Evolutionary conservation across 2,888 invertebrate species (phyloP).

Genomic region (Galerucella pusilla): DNA sequence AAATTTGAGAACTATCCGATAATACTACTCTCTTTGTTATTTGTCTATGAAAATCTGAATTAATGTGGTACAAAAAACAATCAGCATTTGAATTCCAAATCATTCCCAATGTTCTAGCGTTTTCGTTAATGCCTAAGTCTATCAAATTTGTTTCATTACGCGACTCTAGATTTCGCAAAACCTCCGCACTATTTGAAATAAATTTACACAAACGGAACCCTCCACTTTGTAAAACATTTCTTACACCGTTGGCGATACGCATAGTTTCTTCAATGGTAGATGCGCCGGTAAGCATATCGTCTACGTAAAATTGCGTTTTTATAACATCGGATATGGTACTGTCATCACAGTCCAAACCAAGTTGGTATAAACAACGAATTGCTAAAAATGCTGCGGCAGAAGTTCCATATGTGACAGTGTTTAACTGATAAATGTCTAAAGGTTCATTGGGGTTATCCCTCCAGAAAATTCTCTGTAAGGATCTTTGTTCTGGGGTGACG

Average conservation of each 20-base stretch:
- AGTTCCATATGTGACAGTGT: constrained; percentile 28
- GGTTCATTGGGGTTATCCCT: constrained; percentile 11
- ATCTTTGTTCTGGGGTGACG: neutral
- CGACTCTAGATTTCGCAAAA: constrained; percentile 12
- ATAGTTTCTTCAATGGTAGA: constrained; percentile 7
- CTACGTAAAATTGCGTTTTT: constrained; percentile 33
- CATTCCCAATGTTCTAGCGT: no score
- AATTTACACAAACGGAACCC: neutral
- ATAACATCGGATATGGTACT: constrained; percentile 19
- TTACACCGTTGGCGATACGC: neutral
- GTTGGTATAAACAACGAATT: constrained; percentile 29
- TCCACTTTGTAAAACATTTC: neutral
- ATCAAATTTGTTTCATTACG: no score
- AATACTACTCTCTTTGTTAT: no score
- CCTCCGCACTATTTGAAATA: neutral
- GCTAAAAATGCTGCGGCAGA: constrained; percentile 24
- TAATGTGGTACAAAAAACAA: no score
- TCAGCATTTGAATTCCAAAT: no score
- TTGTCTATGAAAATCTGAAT: no score
- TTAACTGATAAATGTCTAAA: constrained; percentile 20
- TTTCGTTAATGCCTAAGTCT: no score
- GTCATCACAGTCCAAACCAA: constrained; percentile 19
- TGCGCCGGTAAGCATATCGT: constrained; percentile 23
- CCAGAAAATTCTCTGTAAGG: constrained; percentile 2
- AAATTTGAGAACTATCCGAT: no score